Evolutionary conservation across 2,113 vertebrate genomes (phyloP).

Genomic region (Salvator merianae): DNA sequence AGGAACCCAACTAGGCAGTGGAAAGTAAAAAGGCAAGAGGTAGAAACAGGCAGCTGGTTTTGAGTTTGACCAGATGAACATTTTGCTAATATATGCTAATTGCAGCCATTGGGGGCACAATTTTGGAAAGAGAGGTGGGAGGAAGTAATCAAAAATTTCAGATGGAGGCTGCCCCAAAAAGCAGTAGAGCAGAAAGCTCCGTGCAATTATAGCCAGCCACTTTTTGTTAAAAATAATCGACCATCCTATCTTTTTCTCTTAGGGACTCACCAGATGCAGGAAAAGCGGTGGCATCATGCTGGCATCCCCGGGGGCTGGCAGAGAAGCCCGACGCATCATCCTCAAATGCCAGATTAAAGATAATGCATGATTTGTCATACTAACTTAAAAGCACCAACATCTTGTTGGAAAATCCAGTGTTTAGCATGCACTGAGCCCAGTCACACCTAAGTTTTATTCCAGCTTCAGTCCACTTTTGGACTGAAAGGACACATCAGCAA

Average conservation of each 20-base stretch:
- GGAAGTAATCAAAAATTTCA: neutral
- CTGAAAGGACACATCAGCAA: no score
- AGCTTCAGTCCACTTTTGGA: no score
- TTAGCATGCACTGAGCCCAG: no score
- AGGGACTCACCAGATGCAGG: no score
- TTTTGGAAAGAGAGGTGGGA: neutral
- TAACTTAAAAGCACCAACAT: no score
- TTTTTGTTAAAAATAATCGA: neutral
- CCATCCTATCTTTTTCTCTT: neutral
- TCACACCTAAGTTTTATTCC: no score
- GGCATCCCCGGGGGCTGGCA: no score
- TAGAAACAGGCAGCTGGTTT: conserved; percentile 2
- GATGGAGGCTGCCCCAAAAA: neutral
- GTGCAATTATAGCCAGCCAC: neutral
- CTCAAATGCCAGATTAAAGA: no score
- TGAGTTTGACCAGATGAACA: neutral
- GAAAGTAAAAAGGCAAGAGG: neutral
- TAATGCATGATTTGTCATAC: no score
- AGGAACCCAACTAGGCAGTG: neutral
- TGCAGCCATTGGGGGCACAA: neutral
- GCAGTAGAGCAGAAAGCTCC: neutral
- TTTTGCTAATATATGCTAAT: conserved; percentile 15
- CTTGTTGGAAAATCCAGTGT: no score
- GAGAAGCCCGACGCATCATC: no score
- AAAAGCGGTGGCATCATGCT: no score